Evolutionary conservation across 1,140 invertebrate genomes (phyloP).

Genomic region (Wiebesia pumilae): DNA sequence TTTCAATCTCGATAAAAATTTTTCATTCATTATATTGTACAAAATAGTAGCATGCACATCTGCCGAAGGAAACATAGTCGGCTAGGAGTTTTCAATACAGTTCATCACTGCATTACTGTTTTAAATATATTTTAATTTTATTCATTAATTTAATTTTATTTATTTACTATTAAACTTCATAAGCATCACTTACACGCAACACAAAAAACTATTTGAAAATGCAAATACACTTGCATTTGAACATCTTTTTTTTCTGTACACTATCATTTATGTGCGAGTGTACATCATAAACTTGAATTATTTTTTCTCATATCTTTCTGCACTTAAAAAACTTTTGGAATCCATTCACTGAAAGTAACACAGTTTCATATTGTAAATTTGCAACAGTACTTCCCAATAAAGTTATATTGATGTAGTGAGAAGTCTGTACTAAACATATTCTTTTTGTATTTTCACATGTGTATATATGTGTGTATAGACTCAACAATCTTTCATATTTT

Average conservation of each 20-base stretch:
- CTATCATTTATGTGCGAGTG: background rate
- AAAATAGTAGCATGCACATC: constrained; percentile 38
- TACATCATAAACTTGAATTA: background rate
- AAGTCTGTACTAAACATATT: background rate
- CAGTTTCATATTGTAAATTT: constrained; percentile 20
- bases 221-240: constrained; percentile 49
- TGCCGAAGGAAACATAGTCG: constrained; percentile 28
- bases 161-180: constrained; percentile 28
- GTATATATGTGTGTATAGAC: background rate
- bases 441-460: background rate
- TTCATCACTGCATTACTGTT: constrained; percentile 34
- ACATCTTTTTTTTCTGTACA: constrained; percentile 39
- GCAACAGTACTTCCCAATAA: background rate
- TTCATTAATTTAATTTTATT: constrained; percentile 1
- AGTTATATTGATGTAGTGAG: background rate
- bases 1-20: constrained; percentile 32
- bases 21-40: constrained; percentile 6
- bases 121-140: constrained; percentile 15
- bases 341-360: background rate
- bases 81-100: constrained; percentile 9
- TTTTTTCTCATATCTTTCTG: background rate
- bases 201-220: constrained; percentile 45
- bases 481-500: background rate
- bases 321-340: background rate
- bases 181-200: constrained; percentile 34